Base-by-base conservation (phyloP, 2,888 invertebrate species). In the Tetragnatha montana region DNA sequence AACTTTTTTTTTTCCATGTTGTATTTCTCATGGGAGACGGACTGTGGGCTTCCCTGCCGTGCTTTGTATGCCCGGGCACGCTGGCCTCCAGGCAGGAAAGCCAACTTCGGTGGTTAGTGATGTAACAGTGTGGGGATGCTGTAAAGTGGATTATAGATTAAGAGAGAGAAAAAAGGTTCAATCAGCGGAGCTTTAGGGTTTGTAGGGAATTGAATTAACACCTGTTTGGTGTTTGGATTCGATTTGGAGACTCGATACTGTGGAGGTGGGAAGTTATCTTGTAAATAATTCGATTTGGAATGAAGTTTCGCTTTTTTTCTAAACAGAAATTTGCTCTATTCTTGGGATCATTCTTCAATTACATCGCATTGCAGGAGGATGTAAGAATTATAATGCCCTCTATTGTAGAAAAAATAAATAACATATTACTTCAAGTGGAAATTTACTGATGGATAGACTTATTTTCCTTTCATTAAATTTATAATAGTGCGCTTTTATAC, bases 131-230 rank as follows among this genome's bases (percentile, higher is more conserved):
- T 35, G 35, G 35, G 35, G 35, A 35, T 35, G 35, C 35, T 35
- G 35, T 35, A 35, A 35, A 35, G 35, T 35, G 35, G 35, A 35
- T 35, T 35, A 35, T 35, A 35, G 35, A 35, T 35, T 35, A 35
- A 35, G 35, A 35, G 35, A 1, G 35, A 35, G 35, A 35, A 7
- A 50, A 22, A 71, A 71, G 47, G 19, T 21, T 17, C 50, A 21
- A 68, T n/a, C 22, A 47, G 47, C 14, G 8, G 10, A 8, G 50
- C 73, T 81, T 82, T 82, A 22, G 8, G 49, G 35, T 12, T 21
- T 74, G 35, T 60, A 22, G 22, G 71, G 60, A 85, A 85, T 85
- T 79, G 79, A 71, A 70, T 85, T 79, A 85, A 85, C 85, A 85
- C 85, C 85, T 85, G 51, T 85, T 71, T 51, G 7, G 71, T 51